Percentiles rank a stretch among this genome's conserved stretches.
These are phyloP conservation scores for Lordiphosa andalusiaca DNA, from an alignment of 2,888 invertebrate species.

Conservation along the genomic window DNA sequence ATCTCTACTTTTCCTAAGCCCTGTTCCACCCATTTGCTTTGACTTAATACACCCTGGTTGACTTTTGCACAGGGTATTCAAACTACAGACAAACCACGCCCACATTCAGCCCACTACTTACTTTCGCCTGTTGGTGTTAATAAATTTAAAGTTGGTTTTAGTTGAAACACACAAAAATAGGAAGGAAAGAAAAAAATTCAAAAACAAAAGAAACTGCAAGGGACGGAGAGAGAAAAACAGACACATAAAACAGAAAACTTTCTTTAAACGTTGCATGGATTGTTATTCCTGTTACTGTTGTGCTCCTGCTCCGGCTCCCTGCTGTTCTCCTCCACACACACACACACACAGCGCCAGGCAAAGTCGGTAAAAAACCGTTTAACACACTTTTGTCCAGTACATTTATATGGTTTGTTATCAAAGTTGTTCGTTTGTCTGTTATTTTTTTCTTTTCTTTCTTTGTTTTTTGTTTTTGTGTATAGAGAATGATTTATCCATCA, in stretches of 20 bases:
- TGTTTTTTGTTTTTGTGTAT: constrained; percentile 24
- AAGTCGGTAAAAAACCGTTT: constrained; percentile 56
- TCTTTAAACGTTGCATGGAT: constrained; percentile 67
- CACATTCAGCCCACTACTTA: constrained; percentile 13
- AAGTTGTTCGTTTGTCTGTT: constrained; percentile 20
- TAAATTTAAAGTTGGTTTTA: constrained; percentile 70
- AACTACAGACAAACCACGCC: constrained; percentile 41
- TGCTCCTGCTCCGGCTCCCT: constrained; percentile 6
- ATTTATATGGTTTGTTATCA: constrained; percentile 64
- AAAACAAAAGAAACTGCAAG: not conserved
- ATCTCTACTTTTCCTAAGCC: too few species aligned
- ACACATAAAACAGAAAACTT: constrained; percentile 63
- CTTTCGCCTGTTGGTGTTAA: constrained; percentile 57
- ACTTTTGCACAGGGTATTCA: constrained; percentile 44
- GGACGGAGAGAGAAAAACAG: constrained; percentile 14
- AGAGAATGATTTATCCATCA: constrained; percentile 21
- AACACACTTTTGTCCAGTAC: constrained; percentile 50
- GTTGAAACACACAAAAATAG: constrained; percentile 29
- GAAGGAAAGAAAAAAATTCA: constrained; percentile 8
- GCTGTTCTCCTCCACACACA: constrained; percentile 24
- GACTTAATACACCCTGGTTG: not conserved
- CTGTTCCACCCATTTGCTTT: too few species aligned
- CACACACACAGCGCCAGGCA: constrained; percentile 30
- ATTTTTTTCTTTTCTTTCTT: too few species aligned
- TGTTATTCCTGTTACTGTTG: constrained; percentile 44